Percentiles rank a stretch among this genome's conserved stretches.
Conservation (phyloP, 2,797 vertebrate species). For the Dallia pectoralis region DNA sequence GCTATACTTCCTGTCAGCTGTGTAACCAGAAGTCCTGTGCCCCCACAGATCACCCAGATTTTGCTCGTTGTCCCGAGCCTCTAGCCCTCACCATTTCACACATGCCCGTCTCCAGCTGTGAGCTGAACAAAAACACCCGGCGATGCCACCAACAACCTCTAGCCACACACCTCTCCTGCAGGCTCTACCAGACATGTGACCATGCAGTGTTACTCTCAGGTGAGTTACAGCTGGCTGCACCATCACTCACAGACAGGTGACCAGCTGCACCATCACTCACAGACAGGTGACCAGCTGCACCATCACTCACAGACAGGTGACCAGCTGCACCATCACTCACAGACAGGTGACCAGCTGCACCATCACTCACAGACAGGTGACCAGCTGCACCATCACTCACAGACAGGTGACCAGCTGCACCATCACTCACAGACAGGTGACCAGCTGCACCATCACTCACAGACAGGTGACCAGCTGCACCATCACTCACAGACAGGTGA, state of each 20-base stretch:
- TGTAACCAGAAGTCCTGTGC: background rate
- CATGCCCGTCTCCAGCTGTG: constrained; percentile 74
- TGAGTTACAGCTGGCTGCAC: constrained; percentile 40
- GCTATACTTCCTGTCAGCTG: background rate
- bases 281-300: constrained; percentile 82
- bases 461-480: constrained; percentile 82
- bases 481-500: constrained; percentile 75
- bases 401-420: constrained; percentile 54
- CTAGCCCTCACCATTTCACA: constrained; percentile 61
- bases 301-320: constrained; percentile 75
- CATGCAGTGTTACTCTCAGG: constrained; percentile 81
- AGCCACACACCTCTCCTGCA: constrained; percentile 76
- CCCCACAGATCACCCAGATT: constrained; percentile 71
- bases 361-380: constrained; percentile 86
- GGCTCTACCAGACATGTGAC: constrained; percentile 83
- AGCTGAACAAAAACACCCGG: constrained; percentile 81
- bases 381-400: constrained; percentile 79
- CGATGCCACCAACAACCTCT: constrained; percentile 80
- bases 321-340: too few relatives aligned
- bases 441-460: too few relatives aligned
- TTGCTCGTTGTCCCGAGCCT: constrained; percentile 72
- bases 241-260: too few relatives aligned
- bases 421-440: too few relatives aligned
- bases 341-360: too few relatives aligned
- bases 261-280: constrained; percentile 25